Conservation (phyloP, 2,113 vertebrate genomes). For the Ahaetulla prasina region DNA sequence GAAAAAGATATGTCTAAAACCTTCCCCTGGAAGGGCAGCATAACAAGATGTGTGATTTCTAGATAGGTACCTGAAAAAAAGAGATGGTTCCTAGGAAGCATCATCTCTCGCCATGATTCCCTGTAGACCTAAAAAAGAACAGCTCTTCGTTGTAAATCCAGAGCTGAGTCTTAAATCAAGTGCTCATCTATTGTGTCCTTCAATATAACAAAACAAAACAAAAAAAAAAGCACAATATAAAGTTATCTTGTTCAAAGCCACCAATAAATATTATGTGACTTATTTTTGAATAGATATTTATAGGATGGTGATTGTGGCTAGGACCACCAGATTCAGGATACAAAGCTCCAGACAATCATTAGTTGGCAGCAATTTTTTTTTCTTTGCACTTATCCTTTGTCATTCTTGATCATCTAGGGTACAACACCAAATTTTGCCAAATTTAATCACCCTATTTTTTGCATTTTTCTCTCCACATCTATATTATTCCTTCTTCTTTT, state of each 20-base stretch:
- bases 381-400: not conserved
- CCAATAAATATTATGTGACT: not conserved
- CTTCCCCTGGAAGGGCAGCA: not conserved
- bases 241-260: not conserved
- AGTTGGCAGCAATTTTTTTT: not conserved
- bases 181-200: slow-evolving; percentile 9
- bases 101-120: not conserved
- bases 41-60: not conserved
- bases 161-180: slow-evolving; percentile 15
- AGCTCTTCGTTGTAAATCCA: not conserved
- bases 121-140: not conserved
- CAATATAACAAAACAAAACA: not conserved
- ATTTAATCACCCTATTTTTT: not conserved
- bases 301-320: not conserved
- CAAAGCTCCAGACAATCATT: not conserved
- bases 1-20: not conserved
- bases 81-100: not conserved
- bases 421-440: not conserved
- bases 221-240: not conserved
- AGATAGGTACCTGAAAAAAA: not conserved
- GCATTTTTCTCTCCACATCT: not conserved
- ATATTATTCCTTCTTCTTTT: not conserved
- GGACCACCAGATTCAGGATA: not conserved
- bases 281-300: not conserved
- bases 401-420: not conserved